phyloP scores from a whole-genome alignment of 2,888 invertebrate species.

The Boloria selene region DNA sequence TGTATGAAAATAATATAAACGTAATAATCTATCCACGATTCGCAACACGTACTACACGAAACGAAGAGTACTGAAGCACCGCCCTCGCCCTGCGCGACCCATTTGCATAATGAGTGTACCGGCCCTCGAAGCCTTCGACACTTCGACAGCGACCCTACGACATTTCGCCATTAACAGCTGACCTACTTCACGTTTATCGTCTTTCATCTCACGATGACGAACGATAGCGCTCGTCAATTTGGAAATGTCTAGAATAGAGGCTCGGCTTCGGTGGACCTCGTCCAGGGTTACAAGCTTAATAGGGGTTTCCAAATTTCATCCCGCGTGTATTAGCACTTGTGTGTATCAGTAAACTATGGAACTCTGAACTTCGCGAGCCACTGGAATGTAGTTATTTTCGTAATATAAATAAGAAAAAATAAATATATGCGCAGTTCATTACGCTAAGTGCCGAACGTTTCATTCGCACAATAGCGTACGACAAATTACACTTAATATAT shows the following conservation, averaged over 20 bases:
- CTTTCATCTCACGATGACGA: constrained; percentile 43
- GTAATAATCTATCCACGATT: neutral
- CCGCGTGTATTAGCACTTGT: constrained; percentile 17
- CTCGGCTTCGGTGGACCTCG: neutral
- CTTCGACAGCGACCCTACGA: constrained; percentile 41
- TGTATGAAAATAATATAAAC: too few species aligned
- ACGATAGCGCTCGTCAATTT: constrained; percentile 39
- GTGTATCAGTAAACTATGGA: constrained; percentile 28
- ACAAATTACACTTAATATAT: neutral
- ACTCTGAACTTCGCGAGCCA: constrained; percentile 26
- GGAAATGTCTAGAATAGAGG: constrained; percentile 12
- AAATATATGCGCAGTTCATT: constrained; percentile 34
- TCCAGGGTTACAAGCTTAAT: constrained; percentile 14
- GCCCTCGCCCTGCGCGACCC: constrained; percentile 49
- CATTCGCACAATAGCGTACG: neutral
- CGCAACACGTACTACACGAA: neutral
- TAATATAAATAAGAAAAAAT: constrained; percentile 41
- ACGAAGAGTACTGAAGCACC: neutral
- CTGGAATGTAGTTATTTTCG: constrained; percentile 40
- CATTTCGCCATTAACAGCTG: constrained; percentile 47
- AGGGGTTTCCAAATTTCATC: constrained; percentile 16
- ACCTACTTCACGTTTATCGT: constrained; percentile 59
- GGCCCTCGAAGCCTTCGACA: constrained; percentile 44
- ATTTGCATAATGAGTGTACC: constrained; percentile 68
- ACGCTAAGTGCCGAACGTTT: constrained; percentile 22